These are phyloP conservation scores for Microchirus variegatus DNA, from an alignment of 2,797 vertebrate genomes.

Conservation along the genomic window DNA sequence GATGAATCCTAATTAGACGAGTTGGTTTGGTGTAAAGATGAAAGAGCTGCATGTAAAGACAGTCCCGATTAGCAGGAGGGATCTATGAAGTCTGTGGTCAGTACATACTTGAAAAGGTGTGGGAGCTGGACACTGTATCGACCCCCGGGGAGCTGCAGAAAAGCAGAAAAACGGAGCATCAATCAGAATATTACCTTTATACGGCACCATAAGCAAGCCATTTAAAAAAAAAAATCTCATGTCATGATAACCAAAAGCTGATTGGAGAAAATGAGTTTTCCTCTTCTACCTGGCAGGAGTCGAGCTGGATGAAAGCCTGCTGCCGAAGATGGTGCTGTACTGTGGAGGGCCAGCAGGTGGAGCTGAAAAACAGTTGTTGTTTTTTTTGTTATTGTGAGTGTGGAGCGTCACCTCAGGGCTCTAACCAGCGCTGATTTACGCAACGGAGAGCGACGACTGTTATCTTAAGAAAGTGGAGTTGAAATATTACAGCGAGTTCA, in stretches of 20 bases:
- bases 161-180: neutral
- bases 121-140: conserved; percentile 71
- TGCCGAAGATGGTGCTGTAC: conserved; percentile 81
- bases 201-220: neutral
- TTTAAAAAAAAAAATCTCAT: conserved; percentile 2
- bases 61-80: conserved; percentile 4
- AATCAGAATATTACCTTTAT: conserved; percentile 20
- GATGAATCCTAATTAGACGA: conserved; percentile 35
- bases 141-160: conserved; percentile 77
- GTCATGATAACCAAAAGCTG: conserved; percentile 9
- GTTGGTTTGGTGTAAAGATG: conserved; percentile 5
- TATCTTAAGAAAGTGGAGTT: neutral
- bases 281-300: conserved; percentile 79
- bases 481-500: conserved; percentile 1
- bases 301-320: conserved; percentile 80
- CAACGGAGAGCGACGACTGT: conserved; percentile 4
- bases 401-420: neutral
- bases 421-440: conserved; percentile 8
- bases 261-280: neutral
- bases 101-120: conserved; percentile 80
- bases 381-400: neutral
- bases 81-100: neutral
- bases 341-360: conserved; percentile 82
- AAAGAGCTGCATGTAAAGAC: conserved; percentile 28
- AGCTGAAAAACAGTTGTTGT: conserved; percentile 55